A percentile compares a stretch with the other conserved stretches of the same genome.
These are phyloP conservation scores for Cyanoliseus patagonus DNA, from an alignment of 2,113 vertebrate species.

Conservation along the genomic window DNA sequence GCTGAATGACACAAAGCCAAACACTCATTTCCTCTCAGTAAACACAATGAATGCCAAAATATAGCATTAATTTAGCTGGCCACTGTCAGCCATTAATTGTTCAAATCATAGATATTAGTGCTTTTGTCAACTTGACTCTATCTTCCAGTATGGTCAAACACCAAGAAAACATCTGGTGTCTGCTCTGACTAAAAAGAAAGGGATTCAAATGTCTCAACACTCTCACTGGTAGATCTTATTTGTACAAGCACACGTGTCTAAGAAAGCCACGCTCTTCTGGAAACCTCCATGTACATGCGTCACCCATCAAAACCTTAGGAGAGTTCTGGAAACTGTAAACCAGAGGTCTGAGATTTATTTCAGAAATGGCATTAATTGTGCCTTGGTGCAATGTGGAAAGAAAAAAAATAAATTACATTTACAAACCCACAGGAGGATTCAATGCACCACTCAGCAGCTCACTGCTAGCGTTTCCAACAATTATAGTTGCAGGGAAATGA, in stretches of 20 bases:
- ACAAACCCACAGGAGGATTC: constrained; percentile 29
- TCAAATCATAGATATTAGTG: background rate
- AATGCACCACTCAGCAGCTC: background rate
- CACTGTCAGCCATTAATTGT: background rate
- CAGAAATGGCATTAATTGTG: constrained; percentile 32
- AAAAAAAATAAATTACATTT: constrained; percentile 28
- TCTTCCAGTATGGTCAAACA: background rate
- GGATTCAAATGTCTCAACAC: background rate
- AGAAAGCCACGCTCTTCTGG: background rate
- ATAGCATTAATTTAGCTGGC: background rate
- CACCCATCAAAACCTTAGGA: background rate
- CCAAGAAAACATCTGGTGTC: constrained; percentile 8
- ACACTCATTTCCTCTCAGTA: background rate
- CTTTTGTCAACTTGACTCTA: constrained; percentile 1
- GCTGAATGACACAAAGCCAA: background rate
- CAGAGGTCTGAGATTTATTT: constrained; percentile 5
- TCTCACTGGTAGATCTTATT: background rate
- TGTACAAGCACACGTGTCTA: background rate
- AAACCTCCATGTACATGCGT: background rate
- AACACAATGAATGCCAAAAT: background rate
- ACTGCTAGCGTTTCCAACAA: constrained; percentile 26
- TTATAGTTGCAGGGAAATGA: constrained; percentile 56
- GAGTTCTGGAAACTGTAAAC: background rate
- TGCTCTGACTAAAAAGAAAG: background rate
- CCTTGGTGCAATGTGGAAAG: background rate